phyloP scores from a whole-genome alignment of 2,113 vertebrate species.

The Willisornis vidua region DNA sequence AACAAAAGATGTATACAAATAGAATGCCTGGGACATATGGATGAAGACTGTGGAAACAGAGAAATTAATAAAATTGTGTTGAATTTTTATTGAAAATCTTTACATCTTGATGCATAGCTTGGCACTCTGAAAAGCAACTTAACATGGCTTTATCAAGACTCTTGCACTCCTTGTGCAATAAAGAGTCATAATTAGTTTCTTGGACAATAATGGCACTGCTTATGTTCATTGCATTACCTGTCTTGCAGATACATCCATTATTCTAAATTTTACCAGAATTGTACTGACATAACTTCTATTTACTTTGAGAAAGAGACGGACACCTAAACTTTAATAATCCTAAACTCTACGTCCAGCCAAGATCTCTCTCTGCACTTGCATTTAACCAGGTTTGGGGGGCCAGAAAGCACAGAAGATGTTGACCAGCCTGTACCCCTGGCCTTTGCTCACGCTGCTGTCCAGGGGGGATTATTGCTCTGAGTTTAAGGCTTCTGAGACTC shows the following conservation, averaged over 20 bases:
- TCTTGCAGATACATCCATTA: not conserved
- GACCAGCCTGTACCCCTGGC: not conserved
- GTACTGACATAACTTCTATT: not conserved
- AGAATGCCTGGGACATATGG: not conserved
- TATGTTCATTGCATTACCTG: not conserved
- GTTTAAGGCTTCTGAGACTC: not conserved
- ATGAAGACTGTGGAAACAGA: not conserved
- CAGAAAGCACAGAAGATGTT: not conserved
- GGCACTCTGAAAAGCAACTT: not conserved
- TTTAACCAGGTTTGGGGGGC: not conserved
- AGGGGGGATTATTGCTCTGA: not conserved
- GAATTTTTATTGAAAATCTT: not conserved
- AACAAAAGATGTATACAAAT: not conserved
- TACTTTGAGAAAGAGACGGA: not conserved
- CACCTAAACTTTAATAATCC: not conserved
- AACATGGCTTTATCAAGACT: not conserved
- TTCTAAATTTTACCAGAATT: not conserved
- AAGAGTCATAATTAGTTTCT: not conserved
- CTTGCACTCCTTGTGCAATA: not conserved
- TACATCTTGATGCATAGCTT: not conserved
- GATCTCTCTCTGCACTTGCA: not conserved
- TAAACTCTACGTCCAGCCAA: not conserved
- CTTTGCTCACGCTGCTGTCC: not conserved
- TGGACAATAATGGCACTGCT: not conserved
- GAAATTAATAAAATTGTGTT: not conserved